Evolutionary conservation across 2,113 vertebrate species (phyloP).

Genomic region (Himantopus leucocephalus): DNA sequence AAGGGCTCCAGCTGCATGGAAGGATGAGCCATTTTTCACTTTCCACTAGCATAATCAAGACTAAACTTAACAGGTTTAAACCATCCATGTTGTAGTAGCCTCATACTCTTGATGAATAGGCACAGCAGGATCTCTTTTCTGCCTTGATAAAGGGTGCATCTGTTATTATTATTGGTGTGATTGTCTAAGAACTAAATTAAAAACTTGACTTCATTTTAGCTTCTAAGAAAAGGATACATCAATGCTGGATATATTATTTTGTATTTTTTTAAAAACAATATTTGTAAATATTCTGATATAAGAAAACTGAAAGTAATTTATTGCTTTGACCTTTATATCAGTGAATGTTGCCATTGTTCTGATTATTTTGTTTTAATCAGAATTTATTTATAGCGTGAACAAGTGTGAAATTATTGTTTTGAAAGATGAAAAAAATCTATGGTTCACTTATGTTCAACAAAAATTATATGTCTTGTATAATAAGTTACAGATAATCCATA

Average conservation of each 20-base stretch:
- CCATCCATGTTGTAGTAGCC: not conserved
- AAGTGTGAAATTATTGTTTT: not conserved
- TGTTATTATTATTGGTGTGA: not conserved
- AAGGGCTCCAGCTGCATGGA: not conserved
- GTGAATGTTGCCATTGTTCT: not conserved
- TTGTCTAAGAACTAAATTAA: conserved; percentile 16
- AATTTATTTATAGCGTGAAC: not conserved
- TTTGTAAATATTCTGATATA: not conserved
- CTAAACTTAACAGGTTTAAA: not conserved
- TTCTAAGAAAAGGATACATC: not conserved
- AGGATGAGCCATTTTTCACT: not conserved
- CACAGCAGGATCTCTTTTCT: not conserved
- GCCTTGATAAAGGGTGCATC: conserved; percentile 14
- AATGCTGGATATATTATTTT: not conserved
- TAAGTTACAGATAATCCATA: not conserved
- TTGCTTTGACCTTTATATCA: not conserved
- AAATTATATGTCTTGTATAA: not conserved
- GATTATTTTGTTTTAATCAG: not conserved
- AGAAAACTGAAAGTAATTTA: not conserved
- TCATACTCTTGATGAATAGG: conserved; percentile 1
- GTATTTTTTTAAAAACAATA: not conserved
- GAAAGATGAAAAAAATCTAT: not conserved
- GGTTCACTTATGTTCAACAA: not conserved
- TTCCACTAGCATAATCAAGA: not conserved
- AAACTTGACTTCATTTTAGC: not conserved